Evolutionary conservation across 2,888 invertebrate species (phyloP), one percentile per base, ranked within the genome.

Genomic region (Tetanocera ferruginea): DNA sequence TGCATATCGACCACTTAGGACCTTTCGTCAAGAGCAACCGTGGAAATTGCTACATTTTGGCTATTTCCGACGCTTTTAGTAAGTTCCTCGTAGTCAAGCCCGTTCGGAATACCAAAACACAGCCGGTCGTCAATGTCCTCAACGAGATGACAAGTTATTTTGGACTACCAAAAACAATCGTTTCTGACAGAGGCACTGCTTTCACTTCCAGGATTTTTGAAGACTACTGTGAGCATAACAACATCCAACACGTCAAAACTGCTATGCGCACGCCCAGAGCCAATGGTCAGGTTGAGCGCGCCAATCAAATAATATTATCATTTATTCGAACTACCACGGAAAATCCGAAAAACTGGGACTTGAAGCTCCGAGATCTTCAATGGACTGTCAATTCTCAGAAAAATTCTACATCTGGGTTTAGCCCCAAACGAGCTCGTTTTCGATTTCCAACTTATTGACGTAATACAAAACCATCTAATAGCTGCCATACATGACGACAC

Each of bases 211-310:
- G 8, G 8, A 5, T 37, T 6, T 37, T 37, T 37, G 37, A 37
- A 8, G 8, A 37, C 8, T 37, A 37, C 37, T 37, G 37, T 8
- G 37, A 37, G 8, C 6, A 8, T 37, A 6, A 37, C 8, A 5
- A 37, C 8, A 37, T 37, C 0, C n/a, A n/a, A n/a, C n/a, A n/a
- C n/a, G n/a, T n/a, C n/a, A 82, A 82, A 77, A 81, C 76, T 37
- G 82, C 79, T 3, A 80, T 84, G 17, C 80, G 81, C 5, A 83
- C 82, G 1, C 84, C 83, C 0, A 70, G 83, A 69, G 78, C 80
- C 0, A 83, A 81, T 49, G 81, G 81, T 0, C 81, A 82, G 69
- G 78, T 80, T 9, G 81, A 83, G 51, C 76, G 80, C 4, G 77
- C 70, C 8, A 82, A 82, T 51, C 76, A 77, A 66, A 75, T 31